Evolutionary conservation across 2,113 vertebrate species (phyloP).

Genomic region (Melospiza georgiana): DNA sequence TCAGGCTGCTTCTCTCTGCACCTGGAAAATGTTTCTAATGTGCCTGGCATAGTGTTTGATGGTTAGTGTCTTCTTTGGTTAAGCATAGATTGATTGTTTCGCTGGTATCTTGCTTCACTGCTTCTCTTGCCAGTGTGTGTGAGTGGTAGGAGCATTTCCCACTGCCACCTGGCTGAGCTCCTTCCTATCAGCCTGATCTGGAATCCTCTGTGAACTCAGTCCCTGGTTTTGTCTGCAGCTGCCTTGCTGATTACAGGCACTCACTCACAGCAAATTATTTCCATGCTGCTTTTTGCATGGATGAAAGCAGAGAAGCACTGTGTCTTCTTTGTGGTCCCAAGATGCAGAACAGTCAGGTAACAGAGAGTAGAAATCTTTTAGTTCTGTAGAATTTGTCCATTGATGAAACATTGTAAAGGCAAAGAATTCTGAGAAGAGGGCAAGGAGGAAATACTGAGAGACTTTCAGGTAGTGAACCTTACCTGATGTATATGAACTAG

Average conservation of each 20-base stretch:
- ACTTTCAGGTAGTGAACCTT: not conserved
- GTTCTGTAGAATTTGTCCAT: not conserved
- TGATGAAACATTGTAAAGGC: not conserved
- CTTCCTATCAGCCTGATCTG: not conserved
- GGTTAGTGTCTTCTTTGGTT: not conserved
- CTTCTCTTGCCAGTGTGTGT: not conserved
- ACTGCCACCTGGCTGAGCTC: not conserved
- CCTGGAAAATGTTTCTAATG: not conserved
- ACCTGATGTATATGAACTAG: not conserved
- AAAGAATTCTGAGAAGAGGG: not conserved
- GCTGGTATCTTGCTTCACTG: not conserved
- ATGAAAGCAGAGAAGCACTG: not conserved
- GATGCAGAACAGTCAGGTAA: not conserved
- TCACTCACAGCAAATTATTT: not conserved
- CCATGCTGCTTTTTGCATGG: not conserved
- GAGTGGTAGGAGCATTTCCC: not conserved
- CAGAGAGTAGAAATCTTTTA: not conserved
- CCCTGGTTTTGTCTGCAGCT: not conserved
- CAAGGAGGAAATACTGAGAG: not conserved
- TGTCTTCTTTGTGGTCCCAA: not conserved
- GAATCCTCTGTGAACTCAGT: not conserved
- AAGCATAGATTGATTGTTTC: not conserved
- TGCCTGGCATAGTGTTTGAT: rapidly evolving
- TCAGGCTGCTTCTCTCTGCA: not conserved
- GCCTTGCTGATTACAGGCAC: not conserved